Conservation (phyloP, 2,888 invertebrate genomes). For the Parthenolecanium corni region DNA sequence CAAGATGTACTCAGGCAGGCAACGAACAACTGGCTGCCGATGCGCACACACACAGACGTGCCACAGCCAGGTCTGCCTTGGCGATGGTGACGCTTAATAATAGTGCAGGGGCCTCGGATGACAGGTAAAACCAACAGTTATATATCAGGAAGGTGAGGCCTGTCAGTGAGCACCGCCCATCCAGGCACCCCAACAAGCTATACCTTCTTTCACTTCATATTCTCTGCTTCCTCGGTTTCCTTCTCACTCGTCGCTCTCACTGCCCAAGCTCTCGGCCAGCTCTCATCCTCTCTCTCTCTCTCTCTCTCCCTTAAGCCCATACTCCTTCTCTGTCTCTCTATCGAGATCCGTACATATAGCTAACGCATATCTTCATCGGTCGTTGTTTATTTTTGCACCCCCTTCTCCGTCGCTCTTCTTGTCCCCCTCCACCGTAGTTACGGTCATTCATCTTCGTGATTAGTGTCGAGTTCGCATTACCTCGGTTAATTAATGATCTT, state of each 20-base stretch:
- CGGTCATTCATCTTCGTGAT: constrained; percentile 4
- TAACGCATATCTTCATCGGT: too few relatives aligned
- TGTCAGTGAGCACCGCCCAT: constrained; percentile 29
- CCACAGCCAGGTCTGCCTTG: constrained; percentile 7
- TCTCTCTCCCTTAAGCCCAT: too few relatives aligned
- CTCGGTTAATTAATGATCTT: constrained; percentile 23
- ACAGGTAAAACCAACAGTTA: constrained; percentile 30
- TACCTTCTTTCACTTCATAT: constrained; percentile 7
- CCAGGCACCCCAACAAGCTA: constrained; percentile 21
- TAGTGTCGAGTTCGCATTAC: constrained; percentile 26
- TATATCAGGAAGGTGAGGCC: constrained; percentile 30
- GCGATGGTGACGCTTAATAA: constrained; percentile 26
- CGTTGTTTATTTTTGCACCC: not conserved
- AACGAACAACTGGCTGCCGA: constrained; percentile 27
- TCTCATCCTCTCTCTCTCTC: too few relatives aligned
- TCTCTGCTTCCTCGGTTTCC: not conserved
- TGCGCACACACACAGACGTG: not conserved
- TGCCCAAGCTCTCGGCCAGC: too few relatives aligned
- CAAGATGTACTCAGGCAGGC: constrained; percentile 25
- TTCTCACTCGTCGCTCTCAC: too few relatives aligned
- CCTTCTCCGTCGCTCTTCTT: constrained; percentile 1
- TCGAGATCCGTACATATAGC: too few relatives aligned
- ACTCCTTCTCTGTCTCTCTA: too few relatives aligned
- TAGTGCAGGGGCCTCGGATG: constrained; percentile 28
- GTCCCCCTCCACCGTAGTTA: not conserved